Base-by-base conservation (phyloP, 2,888 invertebrate genomes). In the Spisula solida region DNA sequence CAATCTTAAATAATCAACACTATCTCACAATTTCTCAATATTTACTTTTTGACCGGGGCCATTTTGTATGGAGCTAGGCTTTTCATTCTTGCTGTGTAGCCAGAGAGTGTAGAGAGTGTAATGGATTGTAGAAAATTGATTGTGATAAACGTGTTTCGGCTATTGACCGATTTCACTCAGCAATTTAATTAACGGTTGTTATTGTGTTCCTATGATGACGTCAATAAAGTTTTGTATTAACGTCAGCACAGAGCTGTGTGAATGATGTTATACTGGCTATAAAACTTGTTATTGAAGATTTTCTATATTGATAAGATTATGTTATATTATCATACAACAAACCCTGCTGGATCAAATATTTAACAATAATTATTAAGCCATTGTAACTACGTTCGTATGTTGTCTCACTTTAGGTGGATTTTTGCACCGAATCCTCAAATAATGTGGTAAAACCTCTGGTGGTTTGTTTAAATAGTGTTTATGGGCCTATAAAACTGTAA, bases 151-250 rank as follows among this genome's bases (percentile, higher is more conserved):
- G n/a, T 25, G 60, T 66, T 66, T 66, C 51, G 60, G 60, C 60
- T 66, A 66, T 66, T 66, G 60, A 66, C 25, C 0, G 60, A 25
- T 66, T 25, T 25, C 60, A 55, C 55, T 18, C 14, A 48, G 70
- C 29, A 47, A 83, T 47, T 83, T 83, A 83, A 83, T 83, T 83
- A 83, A 83, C n/a, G 14, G 70, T 66, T 83, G 48, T 82, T 82
- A 18, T 83, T 83, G 47, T 29, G 47, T 41, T 25, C 1, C n/a
- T 12, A 25, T 83, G 83, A 25, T 83, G 83, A 83, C 83, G 83
- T 83, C 83, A 83, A 34, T 47, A 66, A n/a, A n/a, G n/a, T n/a
- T n/a, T n/a, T n/a, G n/a, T n/a, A n/a, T n/a, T n/a, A 66, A 34
- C 25, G n/a, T 41, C 41, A 0, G 16, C 2, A n/a, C 20, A 16